Base-by-base conservation (phyloP, 1,140 invertebrate species). In the Brachionus plicatilis region DNA sequence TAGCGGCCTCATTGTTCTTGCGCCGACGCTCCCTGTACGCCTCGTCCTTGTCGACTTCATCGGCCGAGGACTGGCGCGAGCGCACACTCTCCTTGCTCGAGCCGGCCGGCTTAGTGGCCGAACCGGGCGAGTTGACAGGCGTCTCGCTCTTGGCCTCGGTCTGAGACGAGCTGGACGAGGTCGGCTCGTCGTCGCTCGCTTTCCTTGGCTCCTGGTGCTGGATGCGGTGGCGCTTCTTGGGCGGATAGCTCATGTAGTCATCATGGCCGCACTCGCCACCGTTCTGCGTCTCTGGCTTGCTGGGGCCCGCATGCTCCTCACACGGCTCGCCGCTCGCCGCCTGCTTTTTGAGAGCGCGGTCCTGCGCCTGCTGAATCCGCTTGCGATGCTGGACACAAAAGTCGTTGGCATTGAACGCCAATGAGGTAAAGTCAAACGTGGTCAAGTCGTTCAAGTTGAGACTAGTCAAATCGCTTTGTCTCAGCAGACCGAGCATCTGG, bases 1-100 rank as follows among this genome's bases (percentile, higher is more conserved):
- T 99, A 0, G 96, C 96, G 20, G 96, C 96, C 86, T 94, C 94
- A 88, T 98, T 98, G 88, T 99, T 98, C 88, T 96, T 96, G 83
- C 93, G 92, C 9, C 96, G 90, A 84, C 95, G 91, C 87, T 96
- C 95, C 90, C 93, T 93, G 87, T 98, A 98, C 0, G 93, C 93
- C 0, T 93, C 92, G 87, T 96, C 95, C 87, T 94, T 94, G 27
- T 87, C 50, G 4, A 43, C 29, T 12, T 84, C 82, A 29, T 70
- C 82, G 0, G 41, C 45, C 12, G 72, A 76, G 0, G 72, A 76
- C 29, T 76, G 72, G 14, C 72, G 50, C 0, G 72, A 76, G 9
- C 72, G 41, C 9, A 47, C 5, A 27, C 20, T 76, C 11, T 20
- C 47, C 14, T 76, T 72, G 17, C 33, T 45, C 41, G 72, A 24